phyloP scores from a whole-genome alignment of 2,113 vertebrate species.

The Athene cunicularia region DNA sequence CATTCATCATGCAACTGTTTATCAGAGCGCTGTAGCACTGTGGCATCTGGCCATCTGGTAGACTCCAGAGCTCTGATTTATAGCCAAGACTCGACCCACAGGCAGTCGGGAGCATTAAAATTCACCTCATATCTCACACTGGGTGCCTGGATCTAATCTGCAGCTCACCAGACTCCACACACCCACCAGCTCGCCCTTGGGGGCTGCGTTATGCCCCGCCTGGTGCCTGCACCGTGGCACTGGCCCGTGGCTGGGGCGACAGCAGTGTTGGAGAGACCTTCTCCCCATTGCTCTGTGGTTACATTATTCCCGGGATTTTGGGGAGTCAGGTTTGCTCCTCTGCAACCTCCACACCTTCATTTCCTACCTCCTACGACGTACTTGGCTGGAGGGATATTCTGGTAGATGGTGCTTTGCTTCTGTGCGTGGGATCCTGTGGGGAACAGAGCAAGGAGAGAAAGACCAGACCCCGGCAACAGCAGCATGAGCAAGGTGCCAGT shows the following conservation, averaged over 20 bases:
- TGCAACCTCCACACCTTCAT: neutral
- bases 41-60: neutral
- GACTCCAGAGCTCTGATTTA: neutral
- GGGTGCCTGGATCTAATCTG: neutral
- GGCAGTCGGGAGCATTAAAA: neutral
- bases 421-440: too few species aligned
- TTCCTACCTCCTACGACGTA: neutral
- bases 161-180: neutral
- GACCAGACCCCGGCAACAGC: neutral
- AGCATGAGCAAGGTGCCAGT: neutral
- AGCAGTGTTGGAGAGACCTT: neutral
- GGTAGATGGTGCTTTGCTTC: neutral
- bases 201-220: neutral
- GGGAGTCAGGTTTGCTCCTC: neutral
- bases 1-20: neutral
- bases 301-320: neutral
- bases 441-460: neutral
- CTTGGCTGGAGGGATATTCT: neutral
- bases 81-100: neutral
- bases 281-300: neutral
- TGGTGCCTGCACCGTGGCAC: fast-evolving
- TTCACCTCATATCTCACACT: neutral
- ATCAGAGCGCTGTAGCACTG: neutral
- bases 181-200: neutral
- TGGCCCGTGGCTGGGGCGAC: neutral